These are phyloP conservation scores for Machaerirhynchus nigripectus DNA, from an alignment of 2,113 vertebrate genomes.

Conservation along the genomic window DNA sequence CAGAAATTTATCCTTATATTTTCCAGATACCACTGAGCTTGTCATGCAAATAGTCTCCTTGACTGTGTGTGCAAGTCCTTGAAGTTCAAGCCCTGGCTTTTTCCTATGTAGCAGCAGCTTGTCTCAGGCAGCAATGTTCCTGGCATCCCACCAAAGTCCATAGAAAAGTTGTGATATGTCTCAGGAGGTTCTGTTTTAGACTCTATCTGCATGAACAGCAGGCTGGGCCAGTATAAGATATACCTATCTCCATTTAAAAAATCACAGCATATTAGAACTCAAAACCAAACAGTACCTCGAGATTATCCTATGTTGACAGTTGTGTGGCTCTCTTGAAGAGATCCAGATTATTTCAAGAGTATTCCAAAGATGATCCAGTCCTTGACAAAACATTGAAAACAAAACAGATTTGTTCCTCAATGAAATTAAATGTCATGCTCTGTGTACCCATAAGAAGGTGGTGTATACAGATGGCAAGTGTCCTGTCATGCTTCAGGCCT, in stretches of 20 bases:
- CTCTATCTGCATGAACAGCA: neutral
- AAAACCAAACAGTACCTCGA: neutral
- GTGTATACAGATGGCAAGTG: neutral
- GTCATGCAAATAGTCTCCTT: neutral
- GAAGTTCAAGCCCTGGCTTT: neutral
- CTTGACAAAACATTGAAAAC: neutral
- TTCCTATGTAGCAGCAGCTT: neutral
- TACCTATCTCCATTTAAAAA: neutral
- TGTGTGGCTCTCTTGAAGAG: neutral
- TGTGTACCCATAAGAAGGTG: neutral
- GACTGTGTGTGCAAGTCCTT: neutral
- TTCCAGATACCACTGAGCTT: neutral
- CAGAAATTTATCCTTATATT: neutral
- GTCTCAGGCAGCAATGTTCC: neutral
- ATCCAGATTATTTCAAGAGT: neutral
- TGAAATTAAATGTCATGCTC: neutral
- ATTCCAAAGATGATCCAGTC: neutral
- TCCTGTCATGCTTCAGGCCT: neutral
- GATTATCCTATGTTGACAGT: neutral
- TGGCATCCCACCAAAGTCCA: neutral
- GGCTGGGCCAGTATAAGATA: neutral
- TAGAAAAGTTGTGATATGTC: neutral
- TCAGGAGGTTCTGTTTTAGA: neutral
- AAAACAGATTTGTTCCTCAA: neutral
- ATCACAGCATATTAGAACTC: neutral